A percentile compares a stretch with the other conserved stretches of the same genome.
These are phyloP conservation scores for Pegea sp. DNA, from an alignment of 23 tunicate species.

Conservation along the genomic window DNA sequence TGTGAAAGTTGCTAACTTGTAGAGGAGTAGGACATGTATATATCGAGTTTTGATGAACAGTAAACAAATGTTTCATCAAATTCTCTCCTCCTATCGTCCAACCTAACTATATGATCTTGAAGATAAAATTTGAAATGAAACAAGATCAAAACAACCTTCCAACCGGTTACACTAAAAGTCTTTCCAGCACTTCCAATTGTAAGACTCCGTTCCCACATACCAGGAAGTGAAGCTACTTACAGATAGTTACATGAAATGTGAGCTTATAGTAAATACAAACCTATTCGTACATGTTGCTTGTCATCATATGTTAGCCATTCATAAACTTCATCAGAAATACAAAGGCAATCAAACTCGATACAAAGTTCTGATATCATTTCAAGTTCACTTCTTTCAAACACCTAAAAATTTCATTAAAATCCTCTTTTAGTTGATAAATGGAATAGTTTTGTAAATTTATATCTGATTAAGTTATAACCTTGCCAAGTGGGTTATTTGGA, in stretches of 20 bases:
- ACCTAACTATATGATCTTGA: slow-evolving; percentile 25
- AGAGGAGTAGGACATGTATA: slow-evolving; percentile 75
- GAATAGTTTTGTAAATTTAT: no score
- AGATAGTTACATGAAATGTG: no score
- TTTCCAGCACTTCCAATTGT: slow-evolving; percentile 98
- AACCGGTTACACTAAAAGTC: slow-evolving; percentile 93
- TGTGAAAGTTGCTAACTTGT: slow-evolving; percentile 23
- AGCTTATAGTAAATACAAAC: no score
- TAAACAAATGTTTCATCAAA: slow-evolving; percentile 38
- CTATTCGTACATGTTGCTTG: slow-evolving; percentile 56
- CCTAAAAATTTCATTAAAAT: no score
- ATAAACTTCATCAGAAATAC: slow-evolving; percentile 95
- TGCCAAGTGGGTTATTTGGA: slow-evolving; percentile 94
- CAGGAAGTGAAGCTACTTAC: slow-evolving; percentile 71
- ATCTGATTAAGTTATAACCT: slow-evolving; percentile 11
- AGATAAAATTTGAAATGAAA: background rate
- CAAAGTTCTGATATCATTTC: slow-evolving; percentile 6
- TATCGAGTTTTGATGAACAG: slow-evolving; percentile 73
- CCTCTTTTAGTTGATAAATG: no score
- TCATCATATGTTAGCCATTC: slow-evolving; percentile 68
- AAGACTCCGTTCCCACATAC: slow-evolving; percentile 85
- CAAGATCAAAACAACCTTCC: slow-evolving; percentile 36
- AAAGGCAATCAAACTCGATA: slow-evolving; percentile 46
- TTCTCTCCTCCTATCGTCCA: slow-evolving; percentile 51
- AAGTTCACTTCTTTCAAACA: background rate